Conservation (phyloP, 2,888 invertebrate genomes). For the Axea sp. region DNA sequence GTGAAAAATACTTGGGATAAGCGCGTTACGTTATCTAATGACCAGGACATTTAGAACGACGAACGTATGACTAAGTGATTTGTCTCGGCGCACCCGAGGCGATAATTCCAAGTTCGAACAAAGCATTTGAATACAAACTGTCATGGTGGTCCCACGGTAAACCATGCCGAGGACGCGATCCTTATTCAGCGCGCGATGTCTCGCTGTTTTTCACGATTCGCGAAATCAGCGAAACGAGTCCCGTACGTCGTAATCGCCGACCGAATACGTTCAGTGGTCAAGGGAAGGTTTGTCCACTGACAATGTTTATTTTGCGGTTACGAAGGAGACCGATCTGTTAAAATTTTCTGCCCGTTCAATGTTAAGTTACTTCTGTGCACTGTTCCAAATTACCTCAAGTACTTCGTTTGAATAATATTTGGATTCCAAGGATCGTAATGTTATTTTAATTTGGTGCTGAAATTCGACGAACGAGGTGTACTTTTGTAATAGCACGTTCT, state of each 20-base stretch:
- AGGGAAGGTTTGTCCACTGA: conserved; percentile 4
- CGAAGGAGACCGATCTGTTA: conserved; percentile 44
- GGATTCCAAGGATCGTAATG: conserved; percentile 27
- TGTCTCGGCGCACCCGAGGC: conserved; percentile 26
- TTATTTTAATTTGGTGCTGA: no score
- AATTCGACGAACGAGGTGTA: conserved; percentile 3
- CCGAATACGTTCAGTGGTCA: conserved; percentile 30
- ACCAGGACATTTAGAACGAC: conserved; percentile 6
- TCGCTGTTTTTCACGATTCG: conserved; percentile 48
- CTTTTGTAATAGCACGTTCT: neutral
- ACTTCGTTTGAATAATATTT: conserved; percentile 18
- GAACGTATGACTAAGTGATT: conserved; percentile 20
- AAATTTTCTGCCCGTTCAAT: conserved; percentile 39
- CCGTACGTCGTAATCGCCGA: conserved; percentile 21
- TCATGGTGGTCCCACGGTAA: conserved; percentile 33
- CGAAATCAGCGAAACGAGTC: conserved; percentile 35
- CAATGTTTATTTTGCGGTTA: conserved; percentile 28
- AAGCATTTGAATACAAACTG: conserved; percentile 28
- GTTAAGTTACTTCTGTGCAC: conserved; percentile 16
- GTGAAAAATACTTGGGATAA: no score
- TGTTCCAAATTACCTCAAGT: conserved; percentile 7
- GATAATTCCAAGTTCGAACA: conserved; percentile 23
- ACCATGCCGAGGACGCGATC: conserved; percentile 57
- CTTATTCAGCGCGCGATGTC: conserved; percentile 46
- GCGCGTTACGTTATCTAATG: no score